phyloP scores from a whole-genome alignment of 2,113 vertebrate species.

The Collichthys lucidus region DNA sequence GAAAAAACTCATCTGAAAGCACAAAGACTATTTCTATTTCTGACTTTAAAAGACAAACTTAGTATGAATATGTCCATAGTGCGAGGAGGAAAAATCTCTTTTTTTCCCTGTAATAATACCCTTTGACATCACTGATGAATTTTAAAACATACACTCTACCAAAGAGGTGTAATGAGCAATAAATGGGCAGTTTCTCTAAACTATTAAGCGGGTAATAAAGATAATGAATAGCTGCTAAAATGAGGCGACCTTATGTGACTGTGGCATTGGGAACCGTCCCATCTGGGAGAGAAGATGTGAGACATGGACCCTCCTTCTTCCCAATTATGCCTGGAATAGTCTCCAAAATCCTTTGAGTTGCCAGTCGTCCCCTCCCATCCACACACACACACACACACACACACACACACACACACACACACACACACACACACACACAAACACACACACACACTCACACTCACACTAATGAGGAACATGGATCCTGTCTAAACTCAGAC shows the following conservation, averaged over 20 bases:
- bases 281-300: background rate
- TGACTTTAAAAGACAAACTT: background rate
- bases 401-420: conserved; percentile 16
- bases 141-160: background rate
- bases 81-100: background rate
- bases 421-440: conserved; percentile 14
- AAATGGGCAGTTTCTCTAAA: conserved; percentile 31
- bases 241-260: conserved; percentile 7
- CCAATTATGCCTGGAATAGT: conserved; percentile 34
- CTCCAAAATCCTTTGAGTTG: conserved; percentile 29
- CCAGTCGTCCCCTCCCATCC: background rate
- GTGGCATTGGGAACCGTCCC: background rate
- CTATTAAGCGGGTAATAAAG: conserved; percentile 32
- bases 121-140: background rate
- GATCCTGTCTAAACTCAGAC: conserved; percentile 34
- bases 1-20: background rate
- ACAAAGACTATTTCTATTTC: background rate
- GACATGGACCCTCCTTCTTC: background rate
- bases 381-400: conserved; percentile 26
- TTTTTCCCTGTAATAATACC: background rate
- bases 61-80: background rate
- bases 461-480: conserved; percentile 64
- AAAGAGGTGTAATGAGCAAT: conserved; percentile 22
- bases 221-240: conserved; percentile 45
- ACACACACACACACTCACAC: conserved; percentile 24